phyloP scores from a whole-genome alignment of 2,888 invertebrate genomes.

The Meghimatium bilineatum region DNA sequence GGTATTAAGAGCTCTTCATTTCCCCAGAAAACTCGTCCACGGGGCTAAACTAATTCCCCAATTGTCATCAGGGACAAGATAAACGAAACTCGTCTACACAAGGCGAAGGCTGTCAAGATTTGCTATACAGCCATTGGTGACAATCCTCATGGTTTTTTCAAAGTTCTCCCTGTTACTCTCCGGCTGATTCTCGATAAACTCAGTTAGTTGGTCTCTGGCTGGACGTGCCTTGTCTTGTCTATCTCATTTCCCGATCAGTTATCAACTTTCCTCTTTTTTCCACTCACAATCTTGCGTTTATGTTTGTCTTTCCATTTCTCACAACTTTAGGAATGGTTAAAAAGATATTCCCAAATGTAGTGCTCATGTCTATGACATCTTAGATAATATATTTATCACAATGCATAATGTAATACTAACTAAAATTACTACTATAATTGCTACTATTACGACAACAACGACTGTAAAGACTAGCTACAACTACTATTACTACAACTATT shows the following conservation, averaged over 20 bases:
- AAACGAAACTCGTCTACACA: background rate
- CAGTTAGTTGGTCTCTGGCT: constrained; percentile 4
- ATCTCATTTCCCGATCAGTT: constrained; percentile 14
- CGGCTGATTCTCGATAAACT: background rate
- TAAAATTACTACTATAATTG: too few species aligned
- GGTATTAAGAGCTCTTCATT: constrained; percentile 17
- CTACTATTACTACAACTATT: too few species aligned
- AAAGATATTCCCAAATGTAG: background rate
- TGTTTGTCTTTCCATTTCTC: too few species aligned
- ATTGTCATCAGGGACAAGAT: background rate
- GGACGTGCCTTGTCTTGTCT: background rate
- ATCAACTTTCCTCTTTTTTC: background rate
- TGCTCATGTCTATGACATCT: background rate
- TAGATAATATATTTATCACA: too few species aligned
- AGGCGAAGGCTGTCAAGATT: background rate
- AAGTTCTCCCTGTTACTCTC: background rate
- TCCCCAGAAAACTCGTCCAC: background rate
- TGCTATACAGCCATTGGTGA: background rate
- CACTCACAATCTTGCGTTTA: background rate
- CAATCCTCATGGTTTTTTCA: background rate
- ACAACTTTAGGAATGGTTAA: too few species aligned
- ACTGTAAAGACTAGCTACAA: too few species aligned
- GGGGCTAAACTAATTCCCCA: constrained; percentile 16
- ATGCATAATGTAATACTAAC: too few species aligned
- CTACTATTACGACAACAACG: too few species aligned